These are phyloP conservation scores for Balearica regulorum DNA, from an alignment of 2,797 vertebrate genomes.

Conservation along the genomic window DNA sequence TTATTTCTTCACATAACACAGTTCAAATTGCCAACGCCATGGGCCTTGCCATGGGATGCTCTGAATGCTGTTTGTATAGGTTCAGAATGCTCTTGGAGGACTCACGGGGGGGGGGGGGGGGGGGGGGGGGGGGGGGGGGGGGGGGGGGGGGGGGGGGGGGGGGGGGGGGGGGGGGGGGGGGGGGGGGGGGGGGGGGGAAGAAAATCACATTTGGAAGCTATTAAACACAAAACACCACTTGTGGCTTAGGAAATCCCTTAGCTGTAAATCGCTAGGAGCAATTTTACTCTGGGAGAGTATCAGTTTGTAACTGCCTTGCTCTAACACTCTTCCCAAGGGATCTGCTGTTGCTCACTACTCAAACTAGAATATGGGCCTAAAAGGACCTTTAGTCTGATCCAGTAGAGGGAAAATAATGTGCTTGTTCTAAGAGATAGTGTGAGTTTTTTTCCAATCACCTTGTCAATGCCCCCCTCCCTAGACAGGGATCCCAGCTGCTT, in stretches of 20 bases:
- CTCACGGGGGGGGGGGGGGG: background rate
- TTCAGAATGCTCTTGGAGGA: background rate
- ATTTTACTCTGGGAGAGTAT: background rate
- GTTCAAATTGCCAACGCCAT: background rate
- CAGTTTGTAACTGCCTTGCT: background rate
- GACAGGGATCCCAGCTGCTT: no score
- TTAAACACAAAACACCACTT: background rate
- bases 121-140: no score
- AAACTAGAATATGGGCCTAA: background rate
- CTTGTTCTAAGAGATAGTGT: background rate
- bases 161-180: no score
- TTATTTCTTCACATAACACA: background rate
- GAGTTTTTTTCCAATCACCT: no score
- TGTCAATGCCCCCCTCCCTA: no score
- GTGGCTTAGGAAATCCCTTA: slow-evolving; percentile 1
- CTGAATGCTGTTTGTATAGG: background rate
- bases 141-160: no score
- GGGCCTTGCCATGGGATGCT: background rate
- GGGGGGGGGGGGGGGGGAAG: no score
- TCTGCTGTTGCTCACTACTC: background rate
- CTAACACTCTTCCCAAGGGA: background rate
- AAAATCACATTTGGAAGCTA: background rate
- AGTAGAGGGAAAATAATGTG: background rate
- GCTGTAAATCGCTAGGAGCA: background rate
- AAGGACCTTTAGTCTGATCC: background rate